These are phyloP conservation scores for Loris lydekkerianus DNA, from an alignment of 2,797 vertebrate species.

Conservation along the genomic window DNA sequence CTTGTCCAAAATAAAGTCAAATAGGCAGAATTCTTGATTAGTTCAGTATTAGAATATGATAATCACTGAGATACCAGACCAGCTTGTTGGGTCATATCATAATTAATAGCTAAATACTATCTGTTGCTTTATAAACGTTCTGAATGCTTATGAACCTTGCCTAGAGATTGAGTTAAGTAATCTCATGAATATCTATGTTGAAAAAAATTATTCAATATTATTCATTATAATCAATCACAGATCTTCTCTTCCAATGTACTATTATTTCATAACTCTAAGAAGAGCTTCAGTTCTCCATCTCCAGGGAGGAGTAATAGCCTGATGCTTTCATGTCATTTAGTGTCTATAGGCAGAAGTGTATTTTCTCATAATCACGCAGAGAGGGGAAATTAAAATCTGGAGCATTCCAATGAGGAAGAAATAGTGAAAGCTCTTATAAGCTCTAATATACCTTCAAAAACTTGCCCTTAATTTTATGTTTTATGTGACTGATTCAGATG, in stretches of 20 bases:
- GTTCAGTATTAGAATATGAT: background rate
- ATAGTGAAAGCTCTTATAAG: background rate
- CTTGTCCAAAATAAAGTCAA: slow-evolving; percentile 45
- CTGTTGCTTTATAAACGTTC: slow-evolving; percentile 61
- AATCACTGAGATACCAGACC: background rate
- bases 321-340: background rate
- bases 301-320: background rate
- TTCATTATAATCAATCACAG: slow-evolving; percentile 44
- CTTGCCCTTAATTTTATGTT: background rate
- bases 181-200: slow-evolving; percentile 37
- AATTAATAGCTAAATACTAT: slow-evolving; percentile 58
- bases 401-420: background rate
- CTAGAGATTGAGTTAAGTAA: slow-evolving; percentile 40
- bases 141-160: slow-evolving; percentile 27
- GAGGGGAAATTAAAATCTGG: slow-evolving; percentile 50
- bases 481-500: background rate
- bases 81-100: background rate
- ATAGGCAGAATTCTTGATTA: slow-evolving; percentile 17
- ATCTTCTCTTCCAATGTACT: background rate
- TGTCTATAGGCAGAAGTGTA: slow-evolving; percentile 36
- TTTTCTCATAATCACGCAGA: slow-evolving; percentile 27
- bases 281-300: background rate
- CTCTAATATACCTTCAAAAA: slow-evolving; percentile 42
- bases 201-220: slow-evolving; percentile 31
- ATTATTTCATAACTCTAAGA: slow-evolving; percentile 39